Conservation (phyloP, 2,797 vertebrate species). For the Sus cebifrons region DNA sequence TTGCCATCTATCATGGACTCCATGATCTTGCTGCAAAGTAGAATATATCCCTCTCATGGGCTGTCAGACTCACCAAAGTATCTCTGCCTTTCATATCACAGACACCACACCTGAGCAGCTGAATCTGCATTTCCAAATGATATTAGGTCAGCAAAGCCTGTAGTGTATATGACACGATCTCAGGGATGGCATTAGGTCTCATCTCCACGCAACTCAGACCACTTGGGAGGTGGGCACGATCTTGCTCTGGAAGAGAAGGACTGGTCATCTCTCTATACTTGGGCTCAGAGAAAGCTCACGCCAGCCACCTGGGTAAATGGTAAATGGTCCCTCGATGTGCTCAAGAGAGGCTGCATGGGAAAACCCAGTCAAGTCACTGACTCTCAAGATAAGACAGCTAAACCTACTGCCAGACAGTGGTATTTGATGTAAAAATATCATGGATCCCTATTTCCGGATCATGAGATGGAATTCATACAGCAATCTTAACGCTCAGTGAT, state of each 20-base stretch:
- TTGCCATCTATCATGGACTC: not conserved
- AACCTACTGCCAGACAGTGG: not conserved
- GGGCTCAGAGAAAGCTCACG: not conserved
- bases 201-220: not conserved
- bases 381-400: not conserved
- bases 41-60: not conserved
- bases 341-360: not conserved
- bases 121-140: not conserved
- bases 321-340: not conserved
- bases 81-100: not conserved
- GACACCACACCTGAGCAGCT: not conserved
- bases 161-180: not conserved
- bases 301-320: not conserved
- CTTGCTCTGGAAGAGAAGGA: not conserved
- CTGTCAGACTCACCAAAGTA: not conserved
- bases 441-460: not conserved
- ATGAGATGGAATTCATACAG: not conserved
- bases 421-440: not conserved
- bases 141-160: not conserved
- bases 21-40: not conserved
- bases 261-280: not conserved
- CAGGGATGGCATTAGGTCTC: not conserved
- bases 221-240: not conserved
- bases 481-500: not conserved
- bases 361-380: constrained; percentile 6